Evolutionary conservation across 2,888 invertebrate genomes (phyloP).

Genomic region (Drosophila suboccidentalis): DNA sequence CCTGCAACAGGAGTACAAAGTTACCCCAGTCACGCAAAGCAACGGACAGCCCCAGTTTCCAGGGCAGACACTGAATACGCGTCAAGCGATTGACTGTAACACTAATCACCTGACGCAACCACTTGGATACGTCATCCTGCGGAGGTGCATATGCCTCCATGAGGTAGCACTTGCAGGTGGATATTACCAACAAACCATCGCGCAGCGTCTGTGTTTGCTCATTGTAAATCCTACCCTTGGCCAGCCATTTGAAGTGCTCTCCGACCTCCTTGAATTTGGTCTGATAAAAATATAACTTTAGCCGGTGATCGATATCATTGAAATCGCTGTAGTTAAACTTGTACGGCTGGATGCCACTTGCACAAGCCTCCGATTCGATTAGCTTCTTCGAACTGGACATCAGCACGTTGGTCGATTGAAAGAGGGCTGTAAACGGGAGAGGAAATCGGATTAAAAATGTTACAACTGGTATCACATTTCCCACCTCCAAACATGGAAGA

Average conservation of each 20-base stretch:
- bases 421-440: constrained; percentile 83
- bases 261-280: constrained; percentile 87
- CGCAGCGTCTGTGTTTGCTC: constrained; percentile 83
- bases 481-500: constrained; percentile 86
- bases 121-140: constrained; percentile 87
- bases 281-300: constrained; percentile 87
- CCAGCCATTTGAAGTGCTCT: constrained; percentile 87
- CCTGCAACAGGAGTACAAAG: constrained; percentile 86
- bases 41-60: constrained; percentile 87
- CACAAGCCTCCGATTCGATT: constrained; percentile 68
- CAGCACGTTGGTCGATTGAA: constrained; percentile 86
- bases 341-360: constrained; percentile 76
- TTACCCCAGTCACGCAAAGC: constrained; percentile 85
- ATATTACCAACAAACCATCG: constrained; percentile 87
- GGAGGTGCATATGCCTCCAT: constrained; percentile 86
- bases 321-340: constrained; percentile 87
- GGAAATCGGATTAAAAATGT: background rate
- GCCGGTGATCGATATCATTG: constrained; percentile 87
- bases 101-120: constrained; percentile 86
- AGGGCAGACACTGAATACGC: constrained; percentile 86
- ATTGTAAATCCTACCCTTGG: constrained; percentile 86
- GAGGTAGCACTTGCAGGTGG: constrained; percentile 87
- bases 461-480: background rate
- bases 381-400: constrained; percentile 84
- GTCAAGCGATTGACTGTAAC: constrained; percentile 86